Evolutionary conservation across 2,888 invertebrate species (phyloP), one percentile per base, ranked within the genome.

Genomic region (Rhorus exstirpatorius): DNA sequence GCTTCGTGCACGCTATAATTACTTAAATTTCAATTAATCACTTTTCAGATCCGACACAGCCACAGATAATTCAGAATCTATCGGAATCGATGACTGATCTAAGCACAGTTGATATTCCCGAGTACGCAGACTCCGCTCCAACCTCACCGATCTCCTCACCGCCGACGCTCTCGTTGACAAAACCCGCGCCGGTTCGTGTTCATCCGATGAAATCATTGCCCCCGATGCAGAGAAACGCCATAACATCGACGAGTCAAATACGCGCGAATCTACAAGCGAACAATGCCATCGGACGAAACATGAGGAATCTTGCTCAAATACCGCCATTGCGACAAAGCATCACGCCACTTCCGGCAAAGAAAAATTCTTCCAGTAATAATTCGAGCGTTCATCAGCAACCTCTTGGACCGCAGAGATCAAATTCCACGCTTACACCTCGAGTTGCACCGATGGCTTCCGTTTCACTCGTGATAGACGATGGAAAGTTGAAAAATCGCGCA

Each of bases 1-100:
- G 31, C 31, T 2, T 31, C 31, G 6, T 10, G 41, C 1, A 41
- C 41, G 41, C 41, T 31, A 2, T 3, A 31, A 31, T 6, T 2
- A 31, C 6, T 31, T 31, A 31, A 31, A 31, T 31, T 2, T 31
- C 2, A 31, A 31, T 31, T 31, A 3, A 31, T 3, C 31, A 2
- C 2, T 38, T 90, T 93, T 21, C 88, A 93, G 94, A 94, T 90
- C 94, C 94, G 17, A 88, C 94, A 2, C 93, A 93, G 85, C 94
- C 94, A 3, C 94, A 94, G 89, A 93, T 94, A 81, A 86, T 93
- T 21, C 91, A 92, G 74, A 93, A 91, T 85, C 84, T 92, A 38
- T 91, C 91, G 83, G 92, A 91, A 84, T 93, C 93, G 81, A 89
- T 92, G 89, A 88, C 92, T 21, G 91, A 89, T 79, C 67, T 93